Evolutionary conservation across 2,797 vertebrate species (phyloP).

Genomic region (Mionectes olivaceus): DNA sequence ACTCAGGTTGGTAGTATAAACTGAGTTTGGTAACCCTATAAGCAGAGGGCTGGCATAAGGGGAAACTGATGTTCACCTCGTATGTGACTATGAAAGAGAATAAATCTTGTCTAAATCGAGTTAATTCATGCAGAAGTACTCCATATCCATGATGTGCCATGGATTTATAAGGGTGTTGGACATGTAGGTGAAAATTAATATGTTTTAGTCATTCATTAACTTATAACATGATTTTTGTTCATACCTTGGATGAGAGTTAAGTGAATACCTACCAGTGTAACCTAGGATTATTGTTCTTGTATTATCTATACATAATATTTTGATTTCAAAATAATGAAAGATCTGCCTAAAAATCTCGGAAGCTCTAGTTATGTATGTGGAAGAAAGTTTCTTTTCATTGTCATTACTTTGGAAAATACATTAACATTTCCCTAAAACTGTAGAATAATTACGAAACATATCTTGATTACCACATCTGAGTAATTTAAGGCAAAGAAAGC

Average conservation of each 20-base stretch:
- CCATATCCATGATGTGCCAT: accelerated
- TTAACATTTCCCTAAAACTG: background rate
- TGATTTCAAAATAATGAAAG: background rate
- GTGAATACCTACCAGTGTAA: background rate
- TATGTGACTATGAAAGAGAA: accelerated
- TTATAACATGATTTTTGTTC: background rate
- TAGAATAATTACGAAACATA: background rate
- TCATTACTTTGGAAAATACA: background rate
- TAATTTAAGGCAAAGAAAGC: background rate
- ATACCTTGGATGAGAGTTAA: background rate
- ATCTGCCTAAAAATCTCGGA: background rate
- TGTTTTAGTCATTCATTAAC: background rate
- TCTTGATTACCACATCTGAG: background rate
- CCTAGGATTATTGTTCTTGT: background rate
- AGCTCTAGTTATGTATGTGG: background rate
- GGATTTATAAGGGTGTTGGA: background rate
- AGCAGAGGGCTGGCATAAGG: background rate
- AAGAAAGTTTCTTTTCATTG: background rate
- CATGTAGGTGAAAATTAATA: background rate
- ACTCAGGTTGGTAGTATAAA: background rate
- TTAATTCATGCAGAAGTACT: background rate
- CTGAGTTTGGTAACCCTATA: background rate
- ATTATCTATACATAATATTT: background rate
- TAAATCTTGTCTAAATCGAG: background rate
- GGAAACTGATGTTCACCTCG: background rate